Base-by-base conservation (phyloP, 2,113 vertebrate genomes). In the Apus apus region DNA sequence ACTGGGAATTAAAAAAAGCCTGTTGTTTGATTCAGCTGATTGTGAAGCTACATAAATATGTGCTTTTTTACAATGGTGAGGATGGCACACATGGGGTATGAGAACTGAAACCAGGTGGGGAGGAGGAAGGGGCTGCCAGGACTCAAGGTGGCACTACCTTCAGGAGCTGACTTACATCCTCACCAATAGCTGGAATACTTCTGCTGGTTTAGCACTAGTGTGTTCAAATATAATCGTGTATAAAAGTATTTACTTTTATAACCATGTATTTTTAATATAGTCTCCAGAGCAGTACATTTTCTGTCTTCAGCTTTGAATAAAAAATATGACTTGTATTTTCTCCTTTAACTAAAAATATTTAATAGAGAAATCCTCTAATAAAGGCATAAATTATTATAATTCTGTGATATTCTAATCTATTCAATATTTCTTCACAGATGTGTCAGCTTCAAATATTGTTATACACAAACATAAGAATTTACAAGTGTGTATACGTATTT, bases 391-490 rank as follows among this genome's bases (percentile, higher is more conserved):
- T 86, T 86, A 32, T 75, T 78, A 57, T 15, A 92, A 62, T 88
- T 92, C 82, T 85, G 26, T 72, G 11, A 86, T 68, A 89, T 4
- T 87, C 66, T 80, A 26, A 56, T 79, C 45, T 87, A 76, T 60
- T 89, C 53, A 64, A 75, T 40, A 53, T 75, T 88, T 60, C 73
- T 90, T 38, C 53, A 78, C 26, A 85, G 58, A 93, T 29, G 56
- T 83, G 9, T 53, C 87, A 34, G 79, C 75, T 74, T 90, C 53
- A 80, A 76, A n/a, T 90, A 70, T 8, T 13, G 6, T 79, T 76
- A 72, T 23, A 83, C 18, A 89, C 8, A 94, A 84, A 91, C 32
- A n/a, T 53, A 93, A 84, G 32, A 72, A 93, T 85, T 94, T 95
- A 76, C 34, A 94, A 70, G 36, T 76, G 29, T 65, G 13, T 25